phyloP scores from a whole-genome alignment of 2,888 invertebrate genomes.

The Eulithis prunata region DNA sequence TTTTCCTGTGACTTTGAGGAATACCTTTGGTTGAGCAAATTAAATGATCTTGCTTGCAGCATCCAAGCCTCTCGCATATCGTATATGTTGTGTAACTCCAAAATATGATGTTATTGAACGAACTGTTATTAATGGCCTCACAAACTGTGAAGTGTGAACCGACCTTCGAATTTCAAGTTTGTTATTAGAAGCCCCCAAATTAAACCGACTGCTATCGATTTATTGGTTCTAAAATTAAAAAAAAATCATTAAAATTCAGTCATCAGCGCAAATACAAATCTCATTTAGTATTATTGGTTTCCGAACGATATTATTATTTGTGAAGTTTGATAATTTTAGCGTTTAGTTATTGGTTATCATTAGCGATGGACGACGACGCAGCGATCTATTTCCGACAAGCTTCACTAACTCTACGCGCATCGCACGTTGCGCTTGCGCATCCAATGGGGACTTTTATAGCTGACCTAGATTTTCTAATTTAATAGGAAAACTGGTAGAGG shows the following conservation, averaged over 20 bases:
- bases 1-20: slow-evolving; percentile 26
- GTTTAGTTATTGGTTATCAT: not conserved
- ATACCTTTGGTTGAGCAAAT: slow-evolving; percentile 25
- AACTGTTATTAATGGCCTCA: slow-evolving; percentile 1
- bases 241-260: no score
- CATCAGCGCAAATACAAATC: not conserved
- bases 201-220: not conserved
- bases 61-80: slow-evolving; percentile 24
- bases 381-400: slow-evolving; percentile 70
- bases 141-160: not conserved
- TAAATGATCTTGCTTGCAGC: slow-evolving; percentile 33
- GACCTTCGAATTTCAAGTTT: slow-evolving; percentile 17
- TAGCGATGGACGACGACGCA: slow-evolving; percentile 24
- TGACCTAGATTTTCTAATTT: slow-evolving; percentile 69
- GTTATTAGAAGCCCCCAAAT: slow-evolving; percentile 8
- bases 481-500: slow-evolving; percentile 31
- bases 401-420: slow-evolving; percentile 64
- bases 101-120: not conserved
- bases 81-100: slow-evolving; percentile 5
- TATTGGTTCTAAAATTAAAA: no score
- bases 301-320: not conserved
- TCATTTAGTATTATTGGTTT: not conserved
- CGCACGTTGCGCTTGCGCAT: slow-evolving; percentile 51
- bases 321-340: slow-evolving; percentile 1
- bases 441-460: slow-evolving; percentile 51